Percentiles rank a stretch among this genome's conserved stretches.
Conservation (phyloP, 2,888 invertebrate genomes). For the Sialis lutaria region DNA sequence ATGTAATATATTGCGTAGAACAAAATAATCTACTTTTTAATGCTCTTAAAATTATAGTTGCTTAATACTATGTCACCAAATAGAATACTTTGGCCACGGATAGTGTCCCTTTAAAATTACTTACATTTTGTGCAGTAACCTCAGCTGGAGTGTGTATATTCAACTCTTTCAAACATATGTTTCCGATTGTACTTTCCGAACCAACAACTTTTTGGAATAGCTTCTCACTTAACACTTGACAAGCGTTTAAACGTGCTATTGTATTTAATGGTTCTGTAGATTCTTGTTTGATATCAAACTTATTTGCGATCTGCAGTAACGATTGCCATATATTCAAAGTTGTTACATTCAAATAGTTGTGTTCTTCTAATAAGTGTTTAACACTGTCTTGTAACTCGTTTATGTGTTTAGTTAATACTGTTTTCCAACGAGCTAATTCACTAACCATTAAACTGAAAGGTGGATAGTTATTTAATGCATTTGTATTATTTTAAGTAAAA, state of each 20-base stretch:
- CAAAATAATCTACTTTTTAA: too few relatives aligned
- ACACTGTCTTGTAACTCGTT: slow-evolving; percentile 51
- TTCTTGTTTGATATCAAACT: not conserved
- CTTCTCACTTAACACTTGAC: not conserved
- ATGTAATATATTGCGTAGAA: too few relatives aligned
- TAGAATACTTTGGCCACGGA: too few relatives aligned
- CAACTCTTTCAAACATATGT: too few relatives aligned
- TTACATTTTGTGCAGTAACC: too few relatives aligned
- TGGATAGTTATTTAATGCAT: slow-evolving; percentile 2
- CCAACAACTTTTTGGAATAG: not conserved
- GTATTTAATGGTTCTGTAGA: not conserved
- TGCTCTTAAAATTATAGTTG: too few relatives aligned
- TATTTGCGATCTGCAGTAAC: not conserved
- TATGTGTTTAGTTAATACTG: slow-evolving; percentile 51
- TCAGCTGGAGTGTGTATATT: too few relatives aligned
- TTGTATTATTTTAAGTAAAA: slow-evolving; percentile 1
- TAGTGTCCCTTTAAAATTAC: too few relatives aligned
- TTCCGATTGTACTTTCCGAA: not conserved
- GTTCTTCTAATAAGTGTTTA: slow-evolving; percentile 51
- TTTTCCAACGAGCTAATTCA: slow-evolving; percentile 77
- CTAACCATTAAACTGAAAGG: slow-evolving; percentile 72
- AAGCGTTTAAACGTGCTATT: not conserved
- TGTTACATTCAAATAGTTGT: slow-evolving; percentile 42
- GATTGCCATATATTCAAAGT: slow-evolving; percentile 33
- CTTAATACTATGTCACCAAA: too few relatives aligned